Base-by-base conservation (phyloP, 2,113 vertebrate genomes). In the Ancistrus triradiatus region DNA sequence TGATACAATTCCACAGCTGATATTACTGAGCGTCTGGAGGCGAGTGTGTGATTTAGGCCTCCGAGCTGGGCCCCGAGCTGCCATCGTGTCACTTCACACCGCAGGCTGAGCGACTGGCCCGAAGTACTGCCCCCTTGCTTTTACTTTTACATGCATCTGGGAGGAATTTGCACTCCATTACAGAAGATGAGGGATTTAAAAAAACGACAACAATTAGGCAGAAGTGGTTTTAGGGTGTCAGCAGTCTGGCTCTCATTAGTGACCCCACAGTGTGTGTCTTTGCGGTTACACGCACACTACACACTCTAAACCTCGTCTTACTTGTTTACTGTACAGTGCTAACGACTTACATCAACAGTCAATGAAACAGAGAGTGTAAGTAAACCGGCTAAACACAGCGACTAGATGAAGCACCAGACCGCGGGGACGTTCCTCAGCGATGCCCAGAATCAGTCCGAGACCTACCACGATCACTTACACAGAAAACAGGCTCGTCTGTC, bases 81-180 rank as follows among this genome's bases (percentile, higher is more conserved):
- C 38, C 21, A 10, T 59, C 38, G 83, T 76, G 62, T 59, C 40
- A 66, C 49, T 56, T 50, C 43, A 38, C 56, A 55, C 52, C 57
- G 11, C n/a, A 61, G 33, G 85, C 73, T 68, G 78, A 64, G 75
- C 81, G 83, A 85, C 84, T 84, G 83, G 79, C 81, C 81, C 61
- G 85, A 86, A 50, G 21, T 58, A 70, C 48, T 50, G n/a, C 11
- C n/a, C 42, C 28, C 28, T 35, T 43, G 15, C 31, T 72, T 66
- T 60, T 80, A 73, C 76, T 85, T 88, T 86, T 80, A 88, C 84
- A 86, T 82, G 81, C 86, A 91, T 91, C 87, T 91, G 90, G 85
- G 85, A 79, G 82, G 77, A 83, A 90, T 92, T 92, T 90, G 85
- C 87, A 90, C 86, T 81, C 86, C 87, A 88, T 91, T 88, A 90